Base-by-base conservation (phyloP, 2,797 vertebrate genomes). In the Channa striata region DNA sequence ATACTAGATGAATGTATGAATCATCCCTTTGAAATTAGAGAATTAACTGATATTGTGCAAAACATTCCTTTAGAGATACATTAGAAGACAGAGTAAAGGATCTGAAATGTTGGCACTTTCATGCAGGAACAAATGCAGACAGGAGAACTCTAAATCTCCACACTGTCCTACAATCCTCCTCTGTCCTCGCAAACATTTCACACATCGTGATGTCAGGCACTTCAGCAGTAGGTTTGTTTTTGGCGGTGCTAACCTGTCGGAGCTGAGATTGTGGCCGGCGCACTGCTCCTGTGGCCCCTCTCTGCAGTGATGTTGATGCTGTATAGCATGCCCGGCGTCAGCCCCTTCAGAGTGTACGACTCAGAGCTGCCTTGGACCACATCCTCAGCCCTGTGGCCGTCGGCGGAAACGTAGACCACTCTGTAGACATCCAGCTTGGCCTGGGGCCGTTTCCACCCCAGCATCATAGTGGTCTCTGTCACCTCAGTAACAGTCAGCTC, bases 351-450 rank as follows among this genome's bases (percentile, higher is more conserved):
- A 33, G 91, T 88, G 51, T 95, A 86, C 5, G 95, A 94, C 58
- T 93, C 95, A 13, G 88, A 84, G 62, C 93, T 92, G 44, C 91
- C 91, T 0, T 94, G 94, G 19, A 99, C 78, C 44, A 94, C 91
- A 5, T 93, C 59, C 81, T 98, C 96, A 0, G 68, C 75, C 8
- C 67, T 92, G 64, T 74, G 92, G 16, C 97, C 97, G 0, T 94
- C 90, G 0, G 95, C 86, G 0, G 90, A 85, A 3, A 91, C 14
- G 0, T 95, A 94, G 11, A 79, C 87, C n/a, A 99, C 94, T 40
- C 91, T 93, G 77, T 97, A 99, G 44, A 83, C 92, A 72, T 98
- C 96, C 33, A 98, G 92, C 74, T 97, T 98, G 83, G 98, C 96
- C 73, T 93, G 42, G 0, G 98, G 96, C 4, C 91, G 92, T 60